phyloP scores from a whole-genome alignment of 2,113 vertebrate species.

The Mesoclemmys tuberculata region DNA sequence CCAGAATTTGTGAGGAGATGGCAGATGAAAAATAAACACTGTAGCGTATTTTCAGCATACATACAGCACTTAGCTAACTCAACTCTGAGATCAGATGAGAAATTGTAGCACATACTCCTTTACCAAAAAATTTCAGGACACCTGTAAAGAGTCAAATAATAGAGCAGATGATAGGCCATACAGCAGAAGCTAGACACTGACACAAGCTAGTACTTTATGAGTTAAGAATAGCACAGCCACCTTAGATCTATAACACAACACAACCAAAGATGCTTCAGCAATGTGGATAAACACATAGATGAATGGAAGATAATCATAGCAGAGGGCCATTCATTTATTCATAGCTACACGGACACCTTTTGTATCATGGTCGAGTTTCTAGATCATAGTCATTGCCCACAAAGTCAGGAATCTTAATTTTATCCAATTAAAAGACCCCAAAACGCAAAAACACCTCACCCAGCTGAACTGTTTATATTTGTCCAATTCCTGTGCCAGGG shows the following conservation, averaged over 20 bases:
- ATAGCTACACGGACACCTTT: background rate
- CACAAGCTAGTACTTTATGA: background rate
- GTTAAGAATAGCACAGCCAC: background rate
- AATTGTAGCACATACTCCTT: rapidly evolving
- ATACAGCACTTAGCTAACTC: rapidly evolving
- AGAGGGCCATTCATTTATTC: rapidly evolving
- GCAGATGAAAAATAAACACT: background rate
- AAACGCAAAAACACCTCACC: background rate
- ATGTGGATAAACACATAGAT: rapidly evolving
- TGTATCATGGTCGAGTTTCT: rapidly evolving
- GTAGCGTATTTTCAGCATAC: background rate
- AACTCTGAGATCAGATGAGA: background rate
- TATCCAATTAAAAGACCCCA: background rate
- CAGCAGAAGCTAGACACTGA: rapidly evolving
- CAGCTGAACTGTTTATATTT: background rate
- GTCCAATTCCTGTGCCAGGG: background rate
- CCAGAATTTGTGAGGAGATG: background rate
- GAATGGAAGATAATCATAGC: background rate
- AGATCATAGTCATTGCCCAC: background rate
- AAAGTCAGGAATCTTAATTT: background rate
- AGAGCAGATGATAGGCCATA: rapidly evolving
- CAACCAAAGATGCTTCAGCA: background rate
- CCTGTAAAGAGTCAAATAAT: background rate
- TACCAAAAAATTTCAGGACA: background rate
- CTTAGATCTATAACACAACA: background rate